Conservation (phyloP, 2,113 vertebrate genomes). For the Stegastes partitus region DNA sequence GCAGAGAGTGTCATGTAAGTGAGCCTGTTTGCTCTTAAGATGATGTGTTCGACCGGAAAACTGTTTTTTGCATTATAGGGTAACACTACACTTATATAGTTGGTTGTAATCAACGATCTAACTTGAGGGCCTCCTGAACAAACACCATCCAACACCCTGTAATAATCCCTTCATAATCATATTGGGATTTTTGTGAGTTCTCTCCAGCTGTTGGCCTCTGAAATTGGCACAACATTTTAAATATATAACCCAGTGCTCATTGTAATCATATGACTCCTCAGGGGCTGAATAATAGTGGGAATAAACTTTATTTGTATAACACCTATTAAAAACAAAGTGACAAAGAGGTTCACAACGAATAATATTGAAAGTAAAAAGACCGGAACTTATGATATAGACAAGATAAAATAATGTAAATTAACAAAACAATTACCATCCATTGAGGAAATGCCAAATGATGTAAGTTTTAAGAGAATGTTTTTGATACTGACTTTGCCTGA, state of each 20-base stretch:
- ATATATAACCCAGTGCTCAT: slow-evolving; percentile 26
- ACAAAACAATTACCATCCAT: no score
- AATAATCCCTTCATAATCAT: slow-evolving; percentile 37
- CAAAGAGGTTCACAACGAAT: no score
- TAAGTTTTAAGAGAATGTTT: no score
- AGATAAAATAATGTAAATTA: no score
- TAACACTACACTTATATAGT: slow-evolving; percentile 15
- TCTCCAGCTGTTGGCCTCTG: slow-evolving; percentile 39
- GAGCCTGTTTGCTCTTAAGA: neutral
- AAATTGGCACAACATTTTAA: slow-evolving; percentile 16
- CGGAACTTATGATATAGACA: no score
- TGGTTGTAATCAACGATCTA: slow-evolving; percentile 24
- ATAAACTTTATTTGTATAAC: no score
- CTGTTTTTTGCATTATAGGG: neutral
- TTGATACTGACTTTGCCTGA: no score
- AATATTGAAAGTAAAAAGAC: no score
- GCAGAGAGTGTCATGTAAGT: neutral
- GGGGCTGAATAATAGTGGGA: neutral
- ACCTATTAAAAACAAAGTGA: no score
- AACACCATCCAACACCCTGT: neutral
- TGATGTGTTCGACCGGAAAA: neutral
- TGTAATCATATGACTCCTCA: neutral
- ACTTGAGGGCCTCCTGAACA: neutral
- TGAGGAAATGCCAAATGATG: no score
- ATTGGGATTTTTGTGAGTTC: slow-evolving; percentile 5